phyloP scores from a whole-genome alignment of 30 jellyfish, hydroid and myxozoan species.

The Turritopsis rubra region DNA sequence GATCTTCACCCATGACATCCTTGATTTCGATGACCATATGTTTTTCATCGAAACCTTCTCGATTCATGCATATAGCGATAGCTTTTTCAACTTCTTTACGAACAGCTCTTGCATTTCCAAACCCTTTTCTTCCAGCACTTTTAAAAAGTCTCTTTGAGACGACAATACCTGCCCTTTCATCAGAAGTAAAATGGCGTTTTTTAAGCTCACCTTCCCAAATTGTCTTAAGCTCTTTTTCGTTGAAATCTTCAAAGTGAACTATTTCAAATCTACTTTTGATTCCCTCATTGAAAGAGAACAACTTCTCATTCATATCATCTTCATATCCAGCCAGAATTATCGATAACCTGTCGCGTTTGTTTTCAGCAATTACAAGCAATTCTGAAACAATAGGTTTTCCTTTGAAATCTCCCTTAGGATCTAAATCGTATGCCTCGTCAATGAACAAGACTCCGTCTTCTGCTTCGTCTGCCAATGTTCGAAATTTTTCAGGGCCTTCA shows the following conservation, averaged over 20 bases:
- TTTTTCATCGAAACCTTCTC: slow-evolving; percentile 9
- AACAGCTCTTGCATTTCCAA: slow-evolving; percentile 32
- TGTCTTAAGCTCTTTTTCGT: slow-evolving; percentile 19
- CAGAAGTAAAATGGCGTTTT: background rate
- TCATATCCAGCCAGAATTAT: slow-evolving; percentile 31
- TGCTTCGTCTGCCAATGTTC: slow-evolving; percentile 8
- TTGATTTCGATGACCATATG: background rate
- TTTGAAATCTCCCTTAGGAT: slow-evolving; percentile 23
- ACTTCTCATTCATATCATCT: slow-evolving; percentile 23
- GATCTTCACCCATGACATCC: slow-evolving; percentile 29
- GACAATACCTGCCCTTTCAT: background rate
- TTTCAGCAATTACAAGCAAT: slow-evolving; percentile 17
- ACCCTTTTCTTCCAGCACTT: slow-evolving; percentile 18
- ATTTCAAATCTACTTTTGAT: slow-evolving; percentile 25
- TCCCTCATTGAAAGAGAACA: slow-evolving; percentile 26
- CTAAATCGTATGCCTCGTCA: slow-evolving; percentile 27
- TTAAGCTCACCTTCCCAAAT: slow-evolving; percentile 24
- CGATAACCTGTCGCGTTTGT: slow-evolving; percentile 15
- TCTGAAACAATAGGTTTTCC: slow-evolving; percentile 32
- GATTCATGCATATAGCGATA: slow-evolving; percentile 2
- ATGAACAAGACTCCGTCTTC: slow-evolving; percentile 18
- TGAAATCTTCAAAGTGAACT: slow-evolving; percentile 24
- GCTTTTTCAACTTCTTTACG: slow-evolving; percentile 32
- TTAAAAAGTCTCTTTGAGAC: slow-evolving; percentile 8
- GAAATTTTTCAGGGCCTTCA: slow-evolving; percentile 24